These are phyloP conservation scores for Apostichopus leukothele DNA, from an alignment of 53 echinoderm and acorn worm genomes.

Conservation along the genomic window DNA sequence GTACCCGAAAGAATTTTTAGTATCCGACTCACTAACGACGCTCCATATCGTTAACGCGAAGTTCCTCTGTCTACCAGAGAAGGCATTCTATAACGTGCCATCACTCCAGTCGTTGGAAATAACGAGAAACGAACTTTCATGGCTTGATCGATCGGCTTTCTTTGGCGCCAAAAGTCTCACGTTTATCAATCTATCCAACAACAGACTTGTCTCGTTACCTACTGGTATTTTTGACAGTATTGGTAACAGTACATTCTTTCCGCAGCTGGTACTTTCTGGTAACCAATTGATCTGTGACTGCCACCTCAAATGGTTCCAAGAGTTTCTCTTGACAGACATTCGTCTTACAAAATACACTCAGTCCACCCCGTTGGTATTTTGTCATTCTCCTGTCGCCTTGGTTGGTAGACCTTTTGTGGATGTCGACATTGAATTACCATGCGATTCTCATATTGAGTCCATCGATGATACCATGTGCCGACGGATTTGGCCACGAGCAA, in stretches of 20 bases:
- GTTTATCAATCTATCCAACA: background rate
- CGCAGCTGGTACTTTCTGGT: background rate
- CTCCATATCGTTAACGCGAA: background rate
- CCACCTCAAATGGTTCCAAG: conserved; percentile 4
- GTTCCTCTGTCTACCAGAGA: background rate
- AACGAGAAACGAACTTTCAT: background rate
- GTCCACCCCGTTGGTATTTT: background rate
- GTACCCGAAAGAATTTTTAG: background rate
- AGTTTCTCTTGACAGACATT: background rate
- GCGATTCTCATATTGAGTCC: too few relatives aligned
- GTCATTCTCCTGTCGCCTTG: background rate
- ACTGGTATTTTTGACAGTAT: background rate
- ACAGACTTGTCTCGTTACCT: background rate
- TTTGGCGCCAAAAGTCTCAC: background rate
- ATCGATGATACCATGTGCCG: too few relatives aligned
- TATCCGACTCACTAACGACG: background rate
- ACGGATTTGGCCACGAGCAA: too few relatives aligned
- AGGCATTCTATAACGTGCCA: background rate
- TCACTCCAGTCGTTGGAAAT: background rate
- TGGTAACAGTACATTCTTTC: background rate
- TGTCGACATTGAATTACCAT: background rate
- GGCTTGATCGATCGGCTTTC: background rate
- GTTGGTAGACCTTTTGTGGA: background rate
- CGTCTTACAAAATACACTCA: too few relatives aligned
- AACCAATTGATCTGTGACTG: conserved; percentile 17